Conservation (phyloP, 2,797 vertebrate species). For the Sebastes minor region DNA sequence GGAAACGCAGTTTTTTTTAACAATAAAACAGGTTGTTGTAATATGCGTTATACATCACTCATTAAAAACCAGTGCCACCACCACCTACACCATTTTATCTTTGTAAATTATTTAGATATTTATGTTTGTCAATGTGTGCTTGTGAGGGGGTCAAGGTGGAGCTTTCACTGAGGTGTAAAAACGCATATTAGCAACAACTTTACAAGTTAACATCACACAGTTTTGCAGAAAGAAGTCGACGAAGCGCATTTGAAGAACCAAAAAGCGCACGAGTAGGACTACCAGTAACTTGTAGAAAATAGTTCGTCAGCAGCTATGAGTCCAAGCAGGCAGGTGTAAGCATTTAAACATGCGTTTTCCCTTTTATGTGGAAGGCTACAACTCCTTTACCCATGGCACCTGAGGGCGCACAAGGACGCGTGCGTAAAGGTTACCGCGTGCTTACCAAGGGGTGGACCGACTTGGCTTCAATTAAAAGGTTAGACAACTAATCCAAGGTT, state of each 20-base stretch:
- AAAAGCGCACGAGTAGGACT: too few relatives aligned
- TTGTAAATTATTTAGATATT: background rate
- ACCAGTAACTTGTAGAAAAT: background rate
- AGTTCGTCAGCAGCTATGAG: background rate
- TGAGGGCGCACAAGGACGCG: background rate
- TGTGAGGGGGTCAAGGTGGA: background rate
- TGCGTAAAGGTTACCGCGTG: constrained; percentile 25
- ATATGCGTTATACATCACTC: background rate
- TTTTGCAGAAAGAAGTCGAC: background rate
- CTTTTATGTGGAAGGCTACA: background rate
- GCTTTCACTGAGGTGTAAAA: background rate
- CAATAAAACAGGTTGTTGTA: background rate
- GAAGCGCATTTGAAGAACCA: background rate
- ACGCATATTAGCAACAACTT: background rate
- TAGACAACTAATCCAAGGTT: background rate
- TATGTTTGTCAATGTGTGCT: background rate
- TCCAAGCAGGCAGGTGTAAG: background rate
- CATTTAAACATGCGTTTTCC: background rate
- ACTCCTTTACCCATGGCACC: background rate
- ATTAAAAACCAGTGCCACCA: too few relatives aligned
- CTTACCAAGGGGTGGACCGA: background rate
- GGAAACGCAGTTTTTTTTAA: background rate
- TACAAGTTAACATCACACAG: background rate
- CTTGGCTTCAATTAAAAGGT: background rate
- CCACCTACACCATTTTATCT: background rate